Base-by-base conservation (phyloP, 2,888 invertebrate genomes). In the Acrobasis repandana region DNA sequence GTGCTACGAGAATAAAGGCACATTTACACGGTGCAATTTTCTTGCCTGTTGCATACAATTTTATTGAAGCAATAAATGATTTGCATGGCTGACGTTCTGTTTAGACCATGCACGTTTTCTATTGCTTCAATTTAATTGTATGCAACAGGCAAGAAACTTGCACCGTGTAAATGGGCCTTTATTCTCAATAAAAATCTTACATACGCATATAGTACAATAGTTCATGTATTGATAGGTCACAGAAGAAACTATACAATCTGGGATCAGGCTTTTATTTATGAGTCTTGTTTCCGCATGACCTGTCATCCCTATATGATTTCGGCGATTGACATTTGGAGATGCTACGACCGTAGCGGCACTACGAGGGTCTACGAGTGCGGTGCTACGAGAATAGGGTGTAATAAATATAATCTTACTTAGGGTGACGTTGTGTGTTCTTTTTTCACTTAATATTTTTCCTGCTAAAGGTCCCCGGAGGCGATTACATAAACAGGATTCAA, bases 401-500 rank as follows among this genome's bases (percentile, higher is more conserved):
- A 83, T 83, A 83, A 84, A 83, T 83, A 87, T 82, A 83, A 85
- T 84, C 85, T 83, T 82, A 80, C 80, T 83, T 75, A 79, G 83
- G 82, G 83, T 80, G 84, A 86, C 86, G 80, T 83, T 84, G 83
- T 85, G 84, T 87, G 83, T 86, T 83, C 83, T 85, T 86, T 89
- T 89, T 90, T 88, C 90, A 91, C 89, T 90, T 89, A 90, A 90
- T 91, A 90, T 91, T 90, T 90, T 89, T 85, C 83, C 80, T 83
- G 83, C 75, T 86, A 88, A 88, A 90, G 90, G 89, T 90, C 87
- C 85, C 90, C 80, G 79, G 81, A 84, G 89, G 86, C 89, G 90
- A 91, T 92, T 92, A 92, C 91, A 91, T 90, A 91, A 90, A 91
- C 90, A 91, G 90, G 90, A 90, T 90, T 89, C 90, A 90, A 90